Evolutionary conservation across 2,113 vertebrate species (phyloP), one percentile per base, ranked within the genome.

Genomic region (Arvicanthis niloticus): DNA sequence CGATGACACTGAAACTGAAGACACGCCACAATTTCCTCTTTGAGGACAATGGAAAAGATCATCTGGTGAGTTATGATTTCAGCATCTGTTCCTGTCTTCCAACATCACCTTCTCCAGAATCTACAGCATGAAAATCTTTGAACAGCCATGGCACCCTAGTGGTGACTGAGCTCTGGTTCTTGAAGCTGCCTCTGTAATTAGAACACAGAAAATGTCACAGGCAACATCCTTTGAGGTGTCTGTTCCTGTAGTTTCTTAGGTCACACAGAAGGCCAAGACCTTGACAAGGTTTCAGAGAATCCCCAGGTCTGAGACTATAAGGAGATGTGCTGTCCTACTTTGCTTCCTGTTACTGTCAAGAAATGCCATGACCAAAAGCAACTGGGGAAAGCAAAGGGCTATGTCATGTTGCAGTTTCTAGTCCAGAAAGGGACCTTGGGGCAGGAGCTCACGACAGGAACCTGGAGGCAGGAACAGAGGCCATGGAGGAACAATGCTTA

Each of bases 41-140:
- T 91, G 70, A 93, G 90, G 92, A 91, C n/a, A 58, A 51, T 68
- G 85, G 68, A 8, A 58, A 94, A 80, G 68, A 95, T 21, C 88
- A 53, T 85, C 65, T 40, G 60, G 92, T 67, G 56, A 68, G 68
- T 42, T 16, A 26, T 12, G 34, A 67, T 58, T 60, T 81, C 70
- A 73, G 65, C 75, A 19, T 68, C 72, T 58, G 60, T 86, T 8
- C 91, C 53, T 34, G 0, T 45, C 45, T 76, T 88, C 80, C 29
- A 5, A 34, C 29, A 7, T 81, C 78, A 60, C 45, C 56, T 82
- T 89, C 87, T 58, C 82, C 86, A 0, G 70, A 67, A 73, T 87
- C 86, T 42, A 31, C 60, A n/a, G 72, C 2, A 0, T 60, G 40
- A 22, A 62, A 78, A 37, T 88, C 16, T 5, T 15, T 34, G 84